phyloP scores from a whole-genome alignment of 2,797 vertebrate genomes.

The Loris lydekkerianus region DNA sequence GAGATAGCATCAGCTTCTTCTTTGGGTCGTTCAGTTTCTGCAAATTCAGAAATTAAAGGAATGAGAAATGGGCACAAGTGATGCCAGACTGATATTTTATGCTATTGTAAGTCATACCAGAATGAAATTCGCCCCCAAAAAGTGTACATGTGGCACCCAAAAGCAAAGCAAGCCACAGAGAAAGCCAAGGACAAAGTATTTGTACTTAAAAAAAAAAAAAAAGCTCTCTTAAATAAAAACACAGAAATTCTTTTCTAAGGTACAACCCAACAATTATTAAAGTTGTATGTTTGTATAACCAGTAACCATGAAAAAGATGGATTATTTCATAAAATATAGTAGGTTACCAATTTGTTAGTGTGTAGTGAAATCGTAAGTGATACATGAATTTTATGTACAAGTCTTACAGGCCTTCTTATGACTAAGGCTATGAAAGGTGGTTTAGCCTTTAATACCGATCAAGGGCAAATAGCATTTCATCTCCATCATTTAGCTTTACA shows the following conservation, averaged over 20 bases:
- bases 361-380: not conserved
- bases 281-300: not conserved
- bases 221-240: not conserved
- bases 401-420: not conserved
- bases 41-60: conserved; percentile 66
- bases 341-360: not conserved
- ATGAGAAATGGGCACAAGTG: conserved; percentile 27
- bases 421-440: not conserved
- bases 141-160: not conserved
- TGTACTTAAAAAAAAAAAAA: not conserved
- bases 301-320: not conserved
- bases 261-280: not conserved
- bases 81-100: not conserved
- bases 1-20: conserved; percentile 76
- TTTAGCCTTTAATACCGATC: not conserved
- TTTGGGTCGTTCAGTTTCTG: conserved; percentile 85
- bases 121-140: not conserved
- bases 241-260: not conserved
- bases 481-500: not conserved
- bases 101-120: not conserved
- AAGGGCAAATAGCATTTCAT: not conserved
- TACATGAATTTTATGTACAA: not conserved
- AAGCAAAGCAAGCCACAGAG: conserved; percentile 45
- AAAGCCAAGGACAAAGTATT: not conserved
- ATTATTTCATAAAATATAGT: not conserved